Conservation (phyloP, 2,888 invertebrate species). For the Smittia aterrima region DNA sequence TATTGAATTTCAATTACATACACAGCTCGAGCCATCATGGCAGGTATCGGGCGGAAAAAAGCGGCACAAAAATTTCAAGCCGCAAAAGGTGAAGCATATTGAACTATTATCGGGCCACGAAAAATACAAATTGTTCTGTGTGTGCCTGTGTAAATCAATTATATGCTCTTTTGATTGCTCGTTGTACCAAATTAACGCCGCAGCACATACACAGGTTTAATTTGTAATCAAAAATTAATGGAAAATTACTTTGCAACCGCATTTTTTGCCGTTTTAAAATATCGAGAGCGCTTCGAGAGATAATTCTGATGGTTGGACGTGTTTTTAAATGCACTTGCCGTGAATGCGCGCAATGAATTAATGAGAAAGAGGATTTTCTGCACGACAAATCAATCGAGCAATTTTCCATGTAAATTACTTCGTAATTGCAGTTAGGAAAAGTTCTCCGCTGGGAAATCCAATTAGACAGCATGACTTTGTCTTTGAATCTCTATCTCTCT, state of each 20-base stretch:
- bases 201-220: background rate
- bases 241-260: slow-evolving; percentile 30
- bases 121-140: background rate
- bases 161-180: slow-evolving; percentile 33
- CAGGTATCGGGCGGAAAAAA: background rate
- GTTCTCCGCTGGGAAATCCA: no score
- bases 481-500: no score
- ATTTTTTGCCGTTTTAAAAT: no score
- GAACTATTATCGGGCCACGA: slow-evolving; percentile 21
- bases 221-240: slow-evolving; percentile 40
- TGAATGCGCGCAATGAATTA: no score
- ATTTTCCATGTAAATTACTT: no score
- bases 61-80: background rate
- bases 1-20: slow-evolving; percentile 37
- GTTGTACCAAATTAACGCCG: background rate
- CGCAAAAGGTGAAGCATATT: slow-evolving; percentile 32
- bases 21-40: background rate
- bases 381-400: no score
- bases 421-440: no score
- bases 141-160: slow-evolving; percentile 37
- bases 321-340: no score
- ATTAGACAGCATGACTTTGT: no score
- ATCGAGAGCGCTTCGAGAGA: no score
- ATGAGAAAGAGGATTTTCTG: no score
- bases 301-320: no score